Percentiles rank a stretch among this genome's conserved stretches.
phyloP scores from a whole-genome alignment of 2,797 vertebrate genomes.

The Poecile montanus region DNA sequence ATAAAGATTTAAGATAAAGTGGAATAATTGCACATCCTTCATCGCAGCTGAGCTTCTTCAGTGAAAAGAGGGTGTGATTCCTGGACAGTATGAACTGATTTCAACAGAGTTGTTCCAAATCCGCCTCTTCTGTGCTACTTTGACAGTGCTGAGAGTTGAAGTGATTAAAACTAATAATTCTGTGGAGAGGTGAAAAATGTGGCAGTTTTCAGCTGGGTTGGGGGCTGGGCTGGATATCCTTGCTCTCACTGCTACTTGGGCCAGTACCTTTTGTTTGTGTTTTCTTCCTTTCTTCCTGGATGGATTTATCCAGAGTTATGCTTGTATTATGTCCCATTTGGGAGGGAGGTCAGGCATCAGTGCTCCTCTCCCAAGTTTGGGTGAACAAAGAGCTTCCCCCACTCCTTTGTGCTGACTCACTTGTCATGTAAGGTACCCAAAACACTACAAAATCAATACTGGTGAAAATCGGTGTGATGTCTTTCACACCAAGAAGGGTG shows the following conservation, averaged over 20 bases:
- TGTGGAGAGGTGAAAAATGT: neutral
- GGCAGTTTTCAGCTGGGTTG: neutral
- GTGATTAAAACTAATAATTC: neutral
- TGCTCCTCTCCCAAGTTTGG: neutral
- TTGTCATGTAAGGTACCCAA: neutral
- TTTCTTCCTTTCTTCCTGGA: neutral
- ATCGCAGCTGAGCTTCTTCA: neutral
- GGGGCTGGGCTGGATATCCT: neutral
- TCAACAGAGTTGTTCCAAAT: neutral
- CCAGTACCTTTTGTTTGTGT: neutral
- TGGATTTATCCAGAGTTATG: neutral
- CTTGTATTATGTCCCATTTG: neutral
- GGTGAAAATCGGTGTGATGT: neutral
- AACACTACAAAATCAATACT: neutral
- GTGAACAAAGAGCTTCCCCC: neutral
- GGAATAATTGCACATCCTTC: neutral
- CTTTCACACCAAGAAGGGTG: neutral
- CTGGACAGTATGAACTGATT: neutral
- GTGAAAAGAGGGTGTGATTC: neutral
- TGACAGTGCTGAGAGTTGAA: neutral
- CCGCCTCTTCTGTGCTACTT: fast-evolving
- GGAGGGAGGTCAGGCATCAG: neutral
- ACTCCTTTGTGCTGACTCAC: neutral
- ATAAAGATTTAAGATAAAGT: constrained; percentile 11
- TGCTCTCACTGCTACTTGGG: fast-evolving